Evolutionary conservation across 2,113 vertebrate genomes (phyloP), one percentile per base, ranked within the genome.

Genomic region (Tachysurus fulvidraco): DNA sequence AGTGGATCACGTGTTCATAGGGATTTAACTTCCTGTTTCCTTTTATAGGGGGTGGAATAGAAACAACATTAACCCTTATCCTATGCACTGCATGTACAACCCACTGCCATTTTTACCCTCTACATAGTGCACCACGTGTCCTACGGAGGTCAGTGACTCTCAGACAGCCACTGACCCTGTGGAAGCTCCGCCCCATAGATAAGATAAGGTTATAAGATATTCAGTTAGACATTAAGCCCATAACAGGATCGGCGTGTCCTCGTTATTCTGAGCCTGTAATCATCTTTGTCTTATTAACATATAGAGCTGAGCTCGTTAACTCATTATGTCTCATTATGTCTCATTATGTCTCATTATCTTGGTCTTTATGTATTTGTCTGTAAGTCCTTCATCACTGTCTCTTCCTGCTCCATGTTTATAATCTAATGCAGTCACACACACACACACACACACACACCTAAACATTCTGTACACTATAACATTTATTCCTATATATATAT

Each of bases 211-310:
- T 44, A 44, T 73, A 44, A 73, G 44, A 36, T 17, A 5, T 17
- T 19, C 2, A 36, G 2, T 36, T 36, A 36, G 36, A n/a, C n/a
- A n/a, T n/a, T 1, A 73, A 73, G 69, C 69, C 41, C 13, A 11
- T 23, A 5, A 46, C 71, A 46, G 73, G 44, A 50, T 50, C 41
- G 1, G 44, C 25, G 73, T 21, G 10, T 52, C 12, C 2, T 11
- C 17, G 30, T 44, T 85, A 85, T 23, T 60, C 71, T 77, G 83
- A 85, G 71, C 69, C 71, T 28, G 44, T 46, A 41, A 12, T 30
- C 50, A 23, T 11, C 0, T 36, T 23, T 52, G 1, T 46, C 25
- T 67, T 46, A 62, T 44, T 69, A 41, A 41, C 9, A 81, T 4
- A 12, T n/a, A 69, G 46, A 13, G 76, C 25, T 16, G 50, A 78